Conservation (phyloP, 2,888 invertebrate genomes). For the Pseudeuparius sepicola region DNA sequence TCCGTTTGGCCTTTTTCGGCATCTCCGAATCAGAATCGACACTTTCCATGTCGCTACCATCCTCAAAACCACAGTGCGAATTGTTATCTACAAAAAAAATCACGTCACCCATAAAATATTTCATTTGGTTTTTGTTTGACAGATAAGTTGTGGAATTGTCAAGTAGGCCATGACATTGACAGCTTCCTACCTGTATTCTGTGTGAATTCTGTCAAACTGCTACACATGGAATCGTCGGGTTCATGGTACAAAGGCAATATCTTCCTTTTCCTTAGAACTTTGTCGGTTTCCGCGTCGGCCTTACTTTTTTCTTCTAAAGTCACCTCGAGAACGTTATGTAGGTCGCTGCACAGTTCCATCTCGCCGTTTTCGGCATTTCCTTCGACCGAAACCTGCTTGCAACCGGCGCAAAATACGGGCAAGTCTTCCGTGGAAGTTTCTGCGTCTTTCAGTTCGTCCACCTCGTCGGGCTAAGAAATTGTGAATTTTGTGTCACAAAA, state of each 20-base stretch:
- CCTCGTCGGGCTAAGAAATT: slow-evolving; percentile 14
- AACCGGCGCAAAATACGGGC: slow-evolving; percentile 28
- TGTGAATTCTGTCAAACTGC: slow-evolving; percentile 31
- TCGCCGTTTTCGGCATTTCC: slow-evolving; percentile 29
- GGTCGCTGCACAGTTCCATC: slow-evolving; percentile 30
- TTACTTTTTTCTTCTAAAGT: slow-evolving; percentile 28
- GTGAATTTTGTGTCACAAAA: too few relatives aligned
- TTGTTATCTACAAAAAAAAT: too few relatives aligned
- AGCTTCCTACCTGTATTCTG: slow-evolving; percentile 30
- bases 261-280: slow-evolving; percentile 26
- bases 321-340: slow-evolving; percentile 31
- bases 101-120: too few relatives aligned
- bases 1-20: background rate
- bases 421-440: slow-evolving; percentile 31
- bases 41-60: slow-evolving; percentile 29
- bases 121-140: too few relatives aligned
- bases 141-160: too few relatives aligned
- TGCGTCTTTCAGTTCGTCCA: slow-evolving; percentile 24
- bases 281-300: slow-evolving; percentile 23
- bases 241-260: slow-evolving; percentile 31
- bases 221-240: slow-evolving; percentile 33
- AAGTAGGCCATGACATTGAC: slow-evolving; percentile 13
- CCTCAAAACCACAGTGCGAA: slow-evolving; percentile 26
- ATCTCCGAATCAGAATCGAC: slow-evolving; percentile 21
- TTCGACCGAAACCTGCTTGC: slow-evolving; percentile 29